Base-by-base conservation (phyloP, 2,888 invertebrate genomes). In the Crocallis elinguaria region DNA sequence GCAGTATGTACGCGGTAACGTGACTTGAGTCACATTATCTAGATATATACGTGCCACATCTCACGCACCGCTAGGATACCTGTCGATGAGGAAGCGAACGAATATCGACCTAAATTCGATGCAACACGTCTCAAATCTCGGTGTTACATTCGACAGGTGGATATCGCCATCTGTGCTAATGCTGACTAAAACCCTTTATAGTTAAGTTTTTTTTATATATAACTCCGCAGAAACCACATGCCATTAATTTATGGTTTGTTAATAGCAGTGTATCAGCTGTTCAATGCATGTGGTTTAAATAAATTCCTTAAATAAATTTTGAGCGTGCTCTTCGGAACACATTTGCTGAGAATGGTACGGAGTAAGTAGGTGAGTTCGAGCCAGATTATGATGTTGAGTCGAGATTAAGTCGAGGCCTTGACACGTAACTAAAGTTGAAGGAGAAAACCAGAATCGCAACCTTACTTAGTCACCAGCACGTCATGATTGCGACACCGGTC, bases 241-340 rank as follows among this genome's bases (percentile, higher is more conserved):
- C 19, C 11, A 11, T 49, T 49, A 59, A 55, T 57, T 39, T 43
- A 52, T 21, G 23, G 37, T 25, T 17, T 44, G 19, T 37, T 49
- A 32, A 41, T 45, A 53, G 51, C 42, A 49, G 44, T 52, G 11
- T 44, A 50, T 56, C 59, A 64, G 58, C 61, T 64, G 60, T 59
- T 50, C 21, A 49, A 49, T 30, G 54, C 42, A 58, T 54, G 12
- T 59, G 51, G 30, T 51, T 45, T n/a, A n/a, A n/a, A n/a, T n/a
- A n/a, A n/a, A n/a, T 44, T 33, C 39, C 14, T 25, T 33, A 7
- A 32, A 32, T 23, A 21, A 9, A 13, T 2, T 19, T 17, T 42
- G 23, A 16, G n/a, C 13, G 39, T 27, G 27, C 27, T n/a, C 7
- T 21, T 21, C 21, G 11, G 13, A 25, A 48, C 19, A 21, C 36